Percentiles rank a stretch among this genome's conserved stretches.
Evolutionary conservation across 2,113 vertebrate species (phyloP).

Genomic region (Rhagologus leucostigma): DNA sequence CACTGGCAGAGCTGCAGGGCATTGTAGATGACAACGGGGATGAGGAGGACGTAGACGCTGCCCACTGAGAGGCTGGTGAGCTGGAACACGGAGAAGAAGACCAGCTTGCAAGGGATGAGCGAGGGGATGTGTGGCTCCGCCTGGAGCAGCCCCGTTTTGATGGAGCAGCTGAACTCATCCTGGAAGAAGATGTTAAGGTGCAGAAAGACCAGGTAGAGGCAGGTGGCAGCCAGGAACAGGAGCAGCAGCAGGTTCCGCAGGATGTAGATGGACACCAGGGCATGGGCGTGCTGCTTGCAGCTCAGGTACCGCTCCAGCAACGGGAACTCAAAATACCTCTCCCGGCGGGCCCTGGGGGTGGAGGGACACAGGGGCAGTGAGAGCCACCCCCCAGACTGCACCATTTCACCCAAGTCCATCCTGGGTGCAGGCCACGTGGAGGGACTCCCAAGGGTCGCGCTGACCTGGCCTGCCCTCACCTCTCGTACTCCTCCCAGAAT

Average conservation of each 20-base stretch:
- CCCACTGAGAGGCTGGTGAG: conserved; percentile 83
- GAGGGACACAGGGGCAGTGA: background rate
- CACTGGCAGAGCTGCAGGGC: conserved; percentile 87
- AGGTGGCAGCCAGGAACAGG: conserved; percentile 82
- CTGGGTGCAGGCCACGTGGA: fast-evolving
- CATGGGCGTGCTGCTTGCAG: conserved; percentile 88
- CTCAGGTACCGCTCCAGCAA: conserved; percentile 90
- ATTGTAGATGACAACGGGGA: conserved; percentile 84
- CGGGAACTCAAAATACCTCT: conserved; percentile 95
- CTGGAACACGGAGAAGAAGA: conserved; percentile 87
- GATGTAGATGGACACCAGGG: conserved; percentile 85
- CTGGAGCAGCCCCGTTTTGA: conserved; percentile 81
- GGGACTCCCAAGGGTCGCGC: fast-evolving
- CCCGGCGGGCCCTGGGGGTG: conserved; percentile 83
- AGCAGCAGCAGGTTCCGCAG: conserved; percentile 87
- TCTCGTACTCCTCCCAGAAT: conserved; percentile 89
- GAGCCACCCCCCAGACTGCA: background rate
- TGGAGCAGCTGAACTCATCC: conserved; percentile 92
- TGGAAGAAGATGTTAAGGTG: conserved; percentile 88
- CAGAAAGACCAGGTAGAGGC: conserved; percentile 91
- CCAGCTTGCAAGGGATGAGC: conserved; percentile 88
- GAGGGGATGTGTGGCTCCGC: conserved; percentile 75
- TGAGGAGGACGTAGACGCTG: conserved; percentile 81
- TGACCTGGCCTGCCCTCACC: conserved; percentile 64
- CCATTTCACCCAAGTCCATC: background rate